Base-by-base conservation (phyloP, 2,888 invertebrate species). In the Drosophila atripex region DNA sequence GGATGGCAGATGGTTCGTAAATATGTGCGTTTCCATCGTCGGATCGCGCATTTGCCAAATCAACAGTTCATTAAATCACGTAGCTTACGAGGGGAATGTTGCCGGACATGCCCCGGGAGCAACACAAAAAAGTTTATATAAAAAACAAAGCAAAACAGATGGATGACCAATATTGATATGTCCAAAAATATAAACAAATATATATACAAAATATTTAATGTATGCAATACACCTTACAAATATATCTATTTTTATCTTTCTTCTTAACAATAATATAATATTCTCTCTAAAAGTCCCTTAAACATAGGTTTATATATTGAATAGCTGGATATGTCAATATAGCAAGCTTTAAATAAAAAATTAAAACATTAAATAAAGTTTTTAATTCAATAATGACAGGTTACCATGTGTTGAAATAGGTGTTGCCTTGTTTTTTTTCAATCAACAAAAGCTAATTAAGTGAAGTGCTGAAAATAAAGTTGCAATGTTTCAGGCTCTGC, bases 21-120 rank as follows among this genome's bases (percentile, higher is more conserved):
- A 82, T 79, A 76, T 69, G 69, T 69, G 45, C 61, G 18, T 68
- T 30, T 58, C 52, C 59, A 56, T 39, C 25, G 43, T 46, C 50
- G 47, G 12, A 59, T 68, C 60, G 72, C 69, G 59, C 58, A 70
- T 78, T 80, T 73, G 60, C 64, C 80, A 70, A 77, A 76, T 79
- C 80, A 79, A 80, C 74, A 80, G 79, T 77, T 84, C 77, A 84
- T 84, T 80, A 79, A 80, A 80, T 78, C 78, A 66, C 66, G 52
- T 58, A 58, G 57, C 55, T 32, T 49, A 53, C 35, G 39, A 30
- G 8, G 25, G 14, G 12, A 54, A 32, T 25, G 6, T 41, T 25
- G 46, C 23, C 5, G 52, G 51, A 46, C 51, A 64, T 58, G 41
- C 14, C 32, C 49, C 18, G 9, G 18, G 2, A 32, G 28, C 5